Evolutionary conservation across 2,888 invertebrate genomes (phyloP).

Genomic region (Tethea ocularis): DNA sequence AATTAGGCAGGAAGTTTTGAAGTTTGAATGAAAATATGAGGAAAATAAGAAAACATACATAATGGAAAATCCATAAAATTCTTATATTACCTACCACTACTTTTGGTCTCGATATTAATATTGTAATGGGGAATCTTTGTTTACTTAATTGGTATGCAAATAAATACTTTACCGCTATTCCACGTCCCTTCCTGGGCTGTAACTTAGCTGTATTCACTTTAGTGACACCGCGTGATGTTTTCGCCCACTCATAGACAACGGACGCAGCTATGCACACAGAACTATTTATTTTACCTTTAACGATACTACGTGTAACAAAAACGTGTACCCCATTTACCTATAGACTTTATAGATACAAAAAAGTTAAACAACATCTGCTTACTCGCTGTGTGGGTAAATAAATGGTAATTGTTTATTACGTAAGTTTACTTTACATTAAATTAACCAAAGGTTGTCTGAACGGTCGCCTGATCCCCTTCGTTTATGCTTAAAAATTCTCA

Average conservation of each 20-base stretch:
- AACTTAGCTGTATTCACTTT: conserved; percentile 16
- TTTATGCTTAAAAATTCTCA: not conserved
- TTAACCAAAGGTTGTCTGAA: not conserved
- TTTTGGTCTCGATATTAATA: too few species aligned
- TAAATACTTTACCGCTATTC: conserved; percentile 14
- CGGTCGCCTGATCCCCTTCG: too few species aligned
- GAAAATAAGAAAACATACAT: too few species aligned
- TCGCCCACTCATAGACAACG: conserved; percentile 33
- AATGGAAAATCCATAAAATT: too few species aligned
- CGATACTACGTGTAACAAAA: conserved; percentile 21
- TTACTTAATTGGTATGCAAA: conserved; percentile 39
- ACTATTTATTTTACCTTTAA: conserved; percentile 32
- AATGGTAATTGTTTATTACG: not conserved
- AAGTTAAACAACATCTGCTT: not conserved
- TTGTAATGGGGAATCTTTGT: too few species aligned
- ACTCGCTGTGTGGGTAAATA: not conserved
- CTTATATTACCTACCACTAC: too few species aligned
- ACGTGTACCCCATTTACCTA: not conserved
- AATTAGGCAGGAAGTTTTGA: not conserved
- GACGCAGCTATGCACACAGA: conserved; percentile 30
- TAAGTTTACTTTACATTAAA: not conserved
- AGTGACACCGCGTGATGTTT: conserved; percentile 33
- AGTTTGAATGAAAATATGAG: not conserved
- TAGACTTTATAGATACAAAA: not conserved
- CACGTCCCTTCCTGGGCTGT: conserved; percentile 13